These are phyloP conservation scores for Semnopithecus entellus DNA, from an alignment of 2,113 vertebrate genomes.

Conservation along the genomic window DNA sequence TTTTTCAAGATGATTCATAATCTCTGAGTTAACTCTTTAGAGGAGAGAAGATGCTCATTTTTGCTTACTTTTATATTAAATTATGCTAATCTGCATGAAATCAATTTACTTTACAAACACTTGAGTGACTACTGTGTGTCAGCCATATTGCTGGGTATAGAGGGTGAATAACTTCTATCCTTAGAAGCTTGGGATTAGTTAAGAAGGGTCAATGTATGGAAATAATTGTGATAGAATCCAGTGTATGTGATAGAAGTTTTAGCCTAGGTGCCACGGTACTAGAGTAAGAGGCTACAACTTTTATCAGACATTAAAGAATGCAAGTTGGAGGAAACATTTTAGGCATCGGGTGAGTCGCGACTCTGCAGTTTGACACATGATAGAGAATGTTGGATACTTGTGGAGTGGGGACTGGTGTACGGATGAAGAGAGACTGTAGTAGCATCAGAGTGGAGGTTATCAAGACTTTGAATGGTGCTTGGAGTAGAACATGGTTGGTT, in stretches of 20 bases:
- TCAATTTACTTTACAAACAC: background rate
- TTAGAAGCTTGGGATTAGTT: background rate
- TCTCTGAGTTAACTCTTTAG: conserved; percentile 17
- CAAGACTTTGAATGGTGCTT: background rate
- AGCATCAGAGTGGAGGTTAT: background rate
- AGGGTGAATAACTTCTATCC: background rate
- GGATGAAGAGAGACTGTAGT: background rate
- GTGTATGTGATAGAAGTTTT: background rate
- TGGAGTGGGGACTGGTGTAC: background rate
- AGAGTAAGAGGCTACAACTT: background rate
- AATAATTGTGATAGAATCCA: background rate
- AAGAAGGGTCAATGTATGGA: background rate
- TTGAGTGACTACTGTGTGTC: background rate
- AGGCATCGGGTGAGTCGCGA: background rate
- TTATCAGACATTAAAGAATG: background rate
- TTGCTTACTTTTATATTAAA: conserved; percentile 35
- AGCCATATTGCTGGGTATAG: background rate
- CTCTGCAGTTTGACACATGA: background rate
- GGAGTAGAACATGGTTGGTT: background rate
- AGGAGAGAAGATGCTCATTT: background rate
- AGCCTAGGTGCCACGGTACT: background rate
- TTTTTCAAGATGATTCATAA: background rate
- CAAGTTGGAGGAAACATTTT: background rate
- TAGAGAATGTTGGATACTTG: background rate
- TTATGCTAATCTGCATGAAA: background rate